phyloP scores from a whole-genome alignment of 2,888 invertebrate species.

The Cerastoderma edule region DNA sequence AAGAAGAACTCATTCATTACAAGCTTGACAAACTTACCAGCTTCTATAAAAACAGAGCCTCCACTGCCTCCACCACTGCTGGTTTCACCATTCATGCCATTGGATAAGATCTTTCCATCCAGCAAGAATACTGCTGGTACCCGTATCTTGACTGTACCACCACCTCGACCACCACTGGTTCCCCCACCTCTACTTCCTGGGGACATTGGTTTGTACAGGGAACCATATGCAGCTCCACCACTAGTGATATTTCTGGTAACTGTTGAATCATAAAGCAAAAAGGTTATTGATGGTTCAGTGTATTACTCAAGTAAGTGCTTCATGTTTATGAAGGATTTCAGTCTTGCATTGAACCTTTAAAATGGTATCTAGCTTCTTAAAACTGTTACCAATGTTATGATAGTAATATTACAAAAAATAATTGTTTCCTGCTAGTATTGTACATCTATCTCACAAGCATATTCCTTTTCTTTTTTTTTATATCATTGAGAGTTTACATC shows the following conservation, averaged over 20 bases:
- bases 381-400: not conserved
- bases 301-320: no score
- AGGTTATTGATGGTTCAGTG: not conserved
- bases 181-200: slow-evolving; percentile 70
- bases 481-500: no score
- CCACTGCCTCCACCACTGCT: slow-evolving; percentile 74
- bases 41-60: slow-evolving; percentile 70
- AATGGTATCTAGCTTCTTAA: not conserved
- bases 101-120: slow-evolving; percentile 69
- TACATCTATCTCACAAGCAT: no score
- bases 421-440: no score
- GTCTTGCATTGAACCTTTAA: no score
- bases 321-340: no score
- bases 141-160: slow-evolving; percentile 63
- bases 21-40: slow-evolving; percentile 68
- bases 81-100: slow-evolving; percentile 63
- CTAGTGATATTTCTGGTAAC: slow-evolving; percentile 27
- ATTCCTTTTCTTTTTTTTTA: no score
- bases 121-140: slow-evolving; percentile 69
- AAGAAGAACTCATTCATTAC: no score
- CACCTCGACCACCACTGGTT: slow-evolving; percentile 66
- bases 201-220: slow-evolving; percentile 64
- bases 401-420: not conserved
- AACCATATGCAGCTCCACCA: slow-evolving; percentile 69
- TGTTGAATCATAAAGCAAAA: not conserved